Evolutionary conservation across 1,140 invertebrate genomes (phyloP).

Genomic region (Bilobella aurantiaca): DNA sequence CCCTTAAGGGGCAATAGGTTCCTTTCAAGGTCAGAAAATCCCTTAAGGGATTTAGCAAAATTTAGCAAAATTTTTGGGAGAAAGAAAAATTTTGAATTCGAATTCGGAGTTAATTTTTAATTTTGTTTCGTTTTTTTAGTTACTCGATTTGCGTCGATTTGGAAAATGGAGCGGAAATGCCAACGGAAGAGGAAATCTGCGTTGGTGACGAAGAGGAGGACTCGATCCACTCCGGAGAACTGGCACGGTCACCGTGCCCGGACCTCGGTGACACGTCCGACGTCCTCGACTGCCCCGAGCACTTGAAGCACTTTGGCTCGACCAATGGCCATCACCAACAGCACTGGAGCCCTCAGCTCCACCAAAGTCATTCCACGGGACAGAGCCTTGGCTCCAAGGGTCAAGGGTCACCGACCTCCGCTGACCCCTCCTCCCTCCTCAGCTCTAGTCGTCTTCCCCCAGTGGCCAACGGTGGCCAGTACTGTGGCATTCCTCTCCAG

Average conservation of each 20-base stretch:
- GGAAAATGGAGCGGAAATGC: conserved; percentile 11
- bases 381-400: too few relatives aligned
- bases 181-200: neutral
- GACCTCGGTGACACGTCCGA: conserved; percentile 20
- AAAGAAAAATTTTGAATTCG: too few relatives aligned
- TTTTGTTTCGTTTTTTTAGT: conserved; percentile 14
- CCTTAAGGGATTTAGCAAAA: too few relatives aligned
- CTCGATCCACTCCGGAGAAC: conserved; percentile 21
- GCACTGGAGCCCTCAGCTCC: neutral
- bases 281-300: neutral
- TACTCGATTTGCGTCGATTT: conserved; percentile 29
- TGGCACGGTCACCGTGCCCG: conserved; percentile 26
- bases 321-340: neutral
- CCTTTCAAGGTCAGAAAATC: too few relatives aligned
- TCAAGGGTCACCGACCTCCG: too few relatives aligned
- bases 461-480: neutral
- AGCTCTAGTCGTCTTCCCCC: conserved; percentile 7
- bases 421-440: neutral
- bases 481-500: neutral
- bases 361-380: neutral
- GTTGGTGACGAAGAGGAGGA: conserved; percentile 27
- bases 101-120: neutral
- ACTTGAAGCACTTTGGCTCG: neutral
- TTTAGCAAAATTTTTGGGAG: too few relatives aligned
- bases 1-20: too few relatives aligned